Conservation (phyloP, 2,797 vertebrate genomes). For the Myoxocephalus aenaeus region DNA sequence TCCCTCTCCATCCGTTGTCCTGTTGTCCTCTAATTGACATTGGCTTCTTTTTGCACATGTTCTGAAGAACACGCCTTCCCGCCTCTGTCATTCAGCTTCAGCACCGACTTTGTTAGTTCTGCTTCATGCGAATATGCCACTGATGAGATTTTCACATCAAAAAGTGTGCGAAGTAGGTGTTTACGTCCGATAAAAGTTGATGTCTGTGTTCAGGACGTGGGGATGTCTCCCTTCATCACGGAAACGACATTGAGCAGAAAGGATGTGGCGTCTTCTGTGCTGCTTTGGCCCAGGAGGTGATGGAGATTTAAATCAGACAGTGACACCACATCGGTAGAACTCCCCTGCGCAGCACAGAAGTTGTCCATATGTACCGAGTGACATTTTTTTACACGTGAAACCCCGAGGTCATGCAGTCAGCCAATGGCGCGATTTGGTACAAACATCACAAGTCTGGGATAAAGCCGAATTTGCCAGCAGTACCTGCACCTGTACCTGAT, state of each 20-base stretch:
- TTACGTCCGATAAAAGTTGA: neutral
- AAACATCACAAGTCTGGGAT: neutral
- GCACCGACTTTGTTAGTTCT: neutral
- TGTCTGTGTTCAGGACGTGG: neutral
- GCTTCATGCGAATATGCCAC: constrained; percentile 10
- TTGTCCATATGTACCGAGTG: neutral
- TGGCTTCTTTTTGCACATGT: constrained; percentile 20
- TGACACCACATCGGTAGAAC: neutral
- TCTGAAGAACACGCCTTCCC: constrained; percentile 5
- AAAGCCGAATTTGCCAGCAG: neutral
- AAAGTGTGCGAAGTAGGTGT: constrained; percentile 3
- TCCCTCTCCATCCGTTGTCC: neutral
- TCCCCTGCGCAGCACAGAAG: neutral
- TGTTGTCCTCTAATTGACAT: constrained; percentile 45
- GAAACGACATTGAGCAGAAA: constrained; percentile 30
- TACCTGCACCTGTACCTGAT: neutral
- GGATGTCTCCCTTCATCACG: neutral
- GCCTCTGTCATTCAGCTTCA: constrained; percentile 3
- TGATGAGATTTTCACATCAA: neutral
- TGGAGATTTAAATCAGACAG: neutral
- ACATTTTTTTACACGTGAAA: neutral
- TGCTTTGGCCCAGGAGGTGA: neutral
- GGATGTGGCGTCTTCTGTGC: constrained; percentile 2
- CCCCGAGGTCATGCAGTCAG: constrained; percentile 17
- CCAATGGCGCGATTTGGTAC: neutral